Evolutionary conservation across 2,888 invertebrate species (phyloP).

Genomic region (Aradus depressus): DNA sequence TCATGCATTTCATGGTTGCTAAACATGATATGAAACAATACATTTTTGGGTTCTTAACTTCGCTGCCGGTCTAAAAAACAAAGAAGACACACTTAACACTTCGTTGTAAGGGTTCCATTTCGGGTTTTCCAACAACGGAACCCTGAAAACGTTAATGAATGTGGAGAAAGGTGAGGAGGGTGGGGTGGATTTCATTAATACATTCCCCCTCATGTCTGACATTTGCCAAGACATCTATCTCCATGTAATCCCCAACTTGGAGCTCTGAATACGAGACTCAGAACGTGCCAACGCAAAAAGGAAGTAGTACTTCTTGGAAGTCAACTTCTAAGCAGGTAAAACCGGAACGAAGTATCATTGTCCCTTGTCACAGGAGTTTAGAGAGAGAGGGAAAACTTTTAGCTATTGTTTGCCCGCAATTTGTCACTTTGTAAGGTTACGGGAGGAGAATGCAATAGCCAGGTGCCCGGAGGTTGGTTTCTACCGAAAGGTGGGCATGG

Average conservation of each 20-base stretch:
- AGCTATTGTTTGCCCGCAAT: constrained; percentile 12
- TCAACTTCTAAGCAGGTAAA: constrained; percentile 11
- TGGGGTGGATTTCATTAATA: too few relatives aligned
- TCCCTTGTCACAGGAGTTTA: constrained; percentile 5
- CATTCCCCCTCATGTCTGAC: too few relatives aligned
- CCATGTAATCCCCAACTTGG: constrained; percentile 10
- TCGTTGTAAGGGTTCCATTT: too few relatives aligned
- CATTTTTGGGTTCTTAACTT: too few relatives aligned
- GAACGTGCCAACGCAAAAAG: constrained; percentile 16
- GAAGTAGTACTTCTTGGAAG: constrained; percentile 12
- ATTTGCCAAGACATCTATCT: constrained; percentile 2
- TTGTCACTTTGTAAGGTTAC: constrained; percentile 9
- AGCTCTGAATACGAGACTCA: constrained; percentile 7
- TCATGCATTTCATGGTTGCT: too few relatives aligned
- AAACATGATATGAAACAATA: too few relatives aligned
- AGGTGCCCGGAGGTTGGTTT: constrained; percentile 3
- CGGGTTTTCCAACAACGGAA: too few relatives aligned
- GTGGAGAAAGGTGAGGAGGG: too few relatives aligned
- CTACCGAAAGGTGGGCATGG: constrained; percentile 1
- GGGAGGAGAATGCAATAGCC: background rate
- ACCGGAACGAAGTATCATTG: constrained; percentile 6
- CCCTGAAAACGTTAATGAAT: too few relatives aligned
- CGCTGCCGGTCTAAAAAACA: too few relatives aligned
- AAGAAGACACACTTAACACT: too few relatives aligned
- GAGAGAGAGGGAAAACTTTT: constrained; percentile 5